Evolutionary conservation across 1,140 invertebrate species (phyloP).

Genomic region (Drosophila ogumai): DNA sequence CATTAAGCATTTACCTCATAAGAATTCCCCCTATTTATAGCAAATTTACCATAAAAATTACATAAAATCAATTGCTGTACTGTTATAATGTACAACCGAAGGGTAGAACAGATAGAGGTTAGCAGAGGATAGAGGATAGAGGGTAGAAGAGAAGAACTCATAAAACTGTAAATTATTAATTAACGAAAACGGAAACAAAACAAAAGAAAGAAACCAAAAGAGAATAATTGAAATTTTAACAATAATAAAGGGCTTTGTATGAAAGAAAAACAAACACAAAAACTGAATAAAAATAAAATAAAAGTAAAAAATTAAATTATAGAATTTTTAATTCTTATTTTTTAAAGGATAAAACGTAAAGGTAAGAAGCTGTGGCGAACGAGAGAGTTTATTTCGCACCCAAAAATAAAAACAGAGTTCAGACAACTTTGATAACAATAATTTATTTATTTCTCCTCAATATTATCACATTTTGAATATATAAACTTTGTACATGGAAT

Average conservation of each 20-base stretch:
- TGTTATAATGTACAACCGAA: conserved; percentile 72
- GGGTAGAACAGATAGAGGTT: conserved; percentile 8
- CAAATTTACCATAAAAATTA: conserved; percentile 73
- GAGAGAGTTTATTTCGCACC: background rate
- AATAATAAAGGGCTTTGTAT: conserved; percentile 83
- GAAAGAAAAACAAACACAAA: conserved; percentile 55
- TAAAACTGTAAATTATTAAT: conserved; percentile 78
- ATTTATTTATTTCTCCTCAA: conserved; percentile 40
- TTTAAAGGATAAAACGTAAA: background rate
- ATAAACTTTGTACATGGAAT: conserved; percentile 15
- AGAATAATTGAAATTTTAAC: conserved; percentile 74
- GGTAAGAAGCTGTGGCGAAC: background rate
- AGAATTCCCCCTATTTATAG: conserved; percentile 80
- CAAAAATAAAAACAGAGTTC: background rate
- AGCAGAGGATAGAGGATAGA: conserved; percentile 4
- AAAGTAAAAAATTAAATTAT: conserved; percentile 30
- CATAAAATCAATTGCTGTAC: conserved; percentile 74
- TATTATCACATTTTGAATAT: conserved; percentile 32
- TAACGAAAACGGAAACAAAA: conserved; percentile 50
- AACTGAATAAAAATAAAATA: conserved; percentile 51
- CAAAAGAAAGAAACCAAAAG: conserved; percentile 13
- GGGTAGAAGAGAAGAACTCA: conserved; percentile 31
- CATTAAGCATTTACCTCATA: conserved; percentile 79
- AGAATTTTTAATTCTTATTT: background rate
- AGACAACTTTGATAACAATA: conserved; percentile 26